These are phyloP conservation scores for Porites lobata DNA, from an alignment of 92 coral and sea anemone genomes.

Conservation along the genomic window DNA sequence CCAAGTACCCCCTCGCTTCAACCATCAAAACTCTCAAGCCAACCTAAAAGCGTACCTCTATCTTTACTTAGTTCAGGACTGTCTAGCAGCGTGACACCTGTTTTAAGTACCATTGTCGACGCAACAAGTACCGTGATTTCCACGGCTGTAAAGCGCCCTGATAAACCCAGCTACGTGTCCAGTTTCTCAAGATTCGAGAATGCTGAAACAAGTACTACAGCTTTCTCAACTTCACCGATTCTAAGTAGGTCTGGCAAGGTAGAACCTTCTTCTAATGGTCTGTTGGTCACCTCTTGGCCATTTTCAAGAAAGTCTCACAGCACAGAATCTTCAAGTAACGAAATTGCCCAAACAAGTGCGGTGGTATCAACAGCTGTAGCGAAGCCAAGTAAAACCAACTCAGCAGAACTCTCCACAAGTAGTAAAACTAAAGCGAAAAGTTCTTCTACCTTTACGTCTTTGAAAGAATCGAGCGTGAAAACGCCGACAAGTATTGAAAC, in stretches of 20 bases:
- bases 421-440: background rate
- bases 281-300: too few species aligned
- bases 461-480: background rate
- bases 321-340: too few species aligned
- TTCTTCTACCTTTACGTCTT: background rate
- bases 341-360: background rate
- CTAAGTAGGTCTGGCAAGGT: too few species aligned
- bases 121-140: background rate
- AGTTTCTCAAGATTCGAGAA: background rate
- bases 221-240: too few species aligned
- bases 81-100: background rate
- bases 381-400: background rate
- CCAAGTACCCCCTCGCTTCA: too few species aligned
- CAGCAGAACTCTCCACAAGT: background rate
- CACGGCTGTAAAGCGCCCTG: background rate
- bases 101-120: background rate
- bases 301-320: too few species aligned
- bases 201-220: too few species aligned
- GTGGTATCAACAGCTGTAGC: background rate
- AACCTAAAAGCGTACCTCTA: too few species aligned
- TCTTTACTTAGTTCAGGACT: background rate
- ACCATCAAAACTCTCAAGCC: too few species aligned
- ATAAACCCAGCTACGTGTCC: background rate
- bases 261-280: too few species aligned
- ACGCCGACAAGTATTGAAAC: background rate